These are phyloP conservation scores for Dorcus hopei DNA, from an alignment of 2,888 invertebrate species.

Conservation along the genomic window DNA sequence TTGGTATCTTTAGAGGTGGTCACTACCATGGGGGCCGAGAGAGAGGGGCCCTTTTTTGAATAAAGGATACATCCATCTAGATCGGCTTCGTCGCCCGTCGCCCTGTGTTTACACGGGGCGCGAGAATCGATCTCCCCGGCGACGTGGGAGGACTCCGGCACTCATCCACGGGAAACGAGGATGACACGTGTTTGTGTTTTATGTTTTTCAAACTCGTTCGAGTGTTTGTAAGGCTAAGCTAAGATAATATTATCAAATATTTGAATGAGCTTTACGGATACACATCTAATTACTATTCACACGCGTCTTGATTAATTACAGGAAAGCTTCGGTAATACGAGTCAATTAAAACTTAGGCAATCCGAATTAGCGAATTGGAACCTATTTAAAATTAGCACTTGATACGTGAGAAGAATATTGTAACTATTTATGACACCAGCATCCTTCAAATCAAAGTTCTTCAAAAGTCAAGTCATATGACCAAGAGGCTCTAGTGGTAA, in stretches of 20 bases:
- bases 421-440: no score
- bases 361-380: no score
- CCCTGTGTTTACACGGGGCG: slow-evolving; percentile 7
- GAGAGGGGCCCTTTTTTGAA: slow-evolving; percentile 5
- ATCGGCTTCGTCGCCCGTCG: slow-evolving; percentile 8
- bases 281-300: no score
- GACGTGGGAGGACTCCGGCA: background rate
- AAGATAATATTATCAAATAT: background rate
- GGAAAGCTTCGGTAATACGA: no score
- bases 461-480: no score
- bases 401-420: no score
- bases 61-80: slow-evolving; percentile 11
- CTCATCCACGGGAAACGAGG: background rate
- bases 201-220: background rate
- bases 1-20: slow-evolving; percentile 42
- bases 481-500: no score
- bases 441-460: no score
- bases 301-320: no score
- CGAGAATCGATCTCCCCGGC: background rate
- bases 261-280: background rate
- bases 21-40: slow-evolving; percentile 40
- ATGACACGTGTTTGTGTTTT: slow-evolving; percentile 1
- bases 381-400: no score
- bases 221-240: background rate
- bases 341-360: no score